Percentiles rank a stretch among this genome's conserved stretches.
These are phyloP conservation scores for Butorides virescens DNA, from an alignment of 2,113 vertebrate genomes.

Conservation along the genomic window DNA sequence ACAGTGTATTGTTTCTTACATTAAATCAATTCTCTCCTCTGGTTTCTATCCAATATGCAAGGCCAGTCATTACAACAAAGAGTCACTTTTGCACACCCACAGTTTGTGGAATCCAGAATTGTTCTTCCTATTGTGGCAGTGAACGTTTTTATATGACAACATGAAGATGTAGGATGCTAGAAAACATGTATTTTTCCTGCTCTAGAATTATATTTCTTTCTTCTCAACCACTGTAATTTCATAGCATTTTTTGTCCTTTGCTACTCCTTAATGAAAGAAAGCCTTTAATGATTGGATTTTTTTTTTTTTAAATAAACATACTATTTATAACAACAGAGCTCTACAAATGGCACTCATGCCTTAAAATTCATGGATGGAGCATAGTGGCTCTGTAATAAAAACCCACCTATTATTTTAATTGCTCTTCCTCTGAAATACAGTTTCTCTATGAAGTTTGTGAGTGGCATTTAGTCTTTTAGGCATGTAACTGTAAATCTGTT, in stretches of 20 bases:
- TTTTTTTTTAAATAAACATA: not conserved
- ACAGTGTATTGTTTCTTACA: not conserved
- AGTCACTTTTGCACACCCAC: not conserved
- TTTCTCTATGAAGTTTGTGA: not conserved
- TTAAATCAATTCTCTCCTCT: constrained; percentile 26
- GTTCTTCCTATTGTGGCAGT: not conserved
- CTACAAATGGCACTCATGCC: not conserved
- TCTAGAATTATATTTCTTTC: not conserved
- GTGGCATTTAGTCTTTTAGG: not conserved
- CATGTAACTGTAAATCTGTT: not conserved
- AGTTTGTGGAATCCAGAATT: not conserved
- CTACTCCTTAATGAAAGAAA: not conserved
- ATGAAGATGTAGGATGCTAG: not conserved
- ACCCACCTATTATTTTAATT: not conserved
- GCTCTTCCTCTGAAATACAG: not conserved
- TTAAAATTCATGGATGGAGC: not conserved
- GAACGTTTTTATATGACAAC: not conserved
- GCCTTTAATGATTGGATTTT: not conserved
- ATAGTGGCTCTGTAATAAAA: not conserved
- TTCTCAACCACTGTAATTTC: not conserved
- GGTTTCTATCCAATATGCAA: not conserved
- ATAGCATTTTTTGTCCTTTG: not conserved
- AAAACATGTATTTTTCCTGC: not conserved
- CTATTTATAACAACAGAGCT: not conserved
- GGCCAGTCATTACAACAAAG: not conserved